These are phyloP conservation scores for Neoitamus cyanurus DNA, from an alignment of 2,888 invertebrate genomes.

Conservation along the genomic window DNA sequence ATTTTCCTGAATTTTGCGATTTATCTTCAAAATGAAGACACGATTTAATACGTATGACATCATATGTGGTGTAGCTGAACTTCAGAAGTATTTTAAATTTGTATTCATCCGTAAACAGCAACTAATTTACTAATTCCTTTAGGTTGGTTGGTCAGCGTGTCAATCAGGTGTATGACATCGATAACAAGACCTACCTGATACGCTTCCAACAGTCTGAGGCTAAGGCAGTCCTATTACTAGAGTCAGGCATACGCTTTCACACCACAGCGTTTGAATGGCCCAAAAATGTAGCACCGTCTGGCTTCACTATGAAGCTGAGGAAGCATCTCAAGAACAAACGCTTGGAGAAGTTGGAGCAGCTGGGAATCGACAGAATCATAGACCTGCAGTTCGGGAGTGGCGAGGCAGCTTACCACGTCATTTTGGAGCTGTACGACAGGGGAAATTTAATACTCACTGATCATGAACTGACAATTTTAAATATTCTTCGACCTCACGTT, in stretches of 20 bases:
- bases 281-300: slow-evolving; percentile 93
- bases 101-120: not conserved
- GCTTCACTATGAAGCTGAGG: slow-evolving; percentile 97
- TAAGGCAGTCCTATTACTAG: slow-evolving; percentile 88
- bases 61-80: slow-evolving; percentile 86
- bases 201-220: slow-evolving; percentile 85
- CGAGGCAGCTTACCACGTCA: slow-evolving; percentile 94
- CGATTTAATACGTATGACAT: slow-evolving; percentile 94
- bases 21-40: slow-evolving; percentile 80
- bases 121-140: slow-evolving; percentile 55
- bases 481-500: slow-evolving; percentile 90
- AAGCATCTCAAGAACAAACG: slow-evolving; percentile 98
- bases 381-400: slow-evolving; percentile 95
- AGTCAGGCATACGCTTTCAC: slow-evolving; percentile 95
- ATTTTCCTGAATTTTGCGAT: not conserved
- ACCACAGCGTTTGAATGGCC: slow-evolving; percentile 98
- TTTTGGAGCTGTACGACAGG: slow-evolving; percentile 93
- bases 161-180: slow-evolving; percentile 97
- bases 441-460: slow-evolving; percentile 97
- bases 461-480: slow-evolving; percentile 86
- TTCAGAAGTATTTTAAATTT: slow-evolving; percentile 75
- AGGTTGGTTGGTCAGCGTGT: slow-evolving; percentile 92
- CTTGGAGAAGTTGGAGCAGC: slow-evolving; percentile 83
- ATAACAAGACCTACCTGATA: slow-evolving; percentile 95
- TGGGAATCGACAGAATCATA: slow-evolving; percentile 94